These are phyloP conservation scores for Drosophila sucinea DNA, from an alignment of 1,140 invertebrate genomes.

Conservation along the genomic window DNA sequence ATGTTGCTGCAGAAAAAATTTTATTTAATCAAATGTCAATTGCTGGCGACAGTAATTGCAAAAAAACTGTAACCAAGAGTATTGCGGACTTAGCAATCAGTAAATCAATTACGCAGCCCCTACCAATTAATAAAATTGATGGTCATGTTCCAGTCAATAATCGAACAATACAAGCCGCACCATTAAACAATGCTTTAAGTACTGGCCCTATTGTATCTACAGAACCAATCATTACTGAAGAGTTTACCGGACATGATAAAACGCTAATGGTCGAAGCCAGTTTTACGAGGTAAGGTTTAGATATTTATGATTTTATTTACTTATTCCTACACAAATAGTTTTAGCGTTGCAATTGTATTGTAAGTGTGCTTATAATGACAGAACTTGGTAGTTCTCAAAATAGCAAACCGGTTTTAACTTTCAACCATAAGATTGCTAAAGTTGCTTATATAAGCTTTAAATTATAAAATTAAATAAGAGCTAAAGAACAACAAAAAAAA, in stretches of 20 bases:
- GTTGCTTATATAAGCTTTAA: too few species aligned
- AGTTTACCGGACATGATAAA: not conserved
- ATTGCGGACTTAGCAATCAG: not conserved
- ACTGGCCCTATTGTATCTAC: not conserved
- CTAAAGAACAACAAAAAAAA: too few species aligned
- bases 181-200: conserved; percentile 1
- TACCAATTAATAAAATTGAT: not conserved
- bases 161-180: not conserved
- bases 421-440: too few species aligned
- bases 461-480: too few species aligned
- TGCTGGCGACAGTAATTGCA: not conserved
- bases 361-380: too few species aligned
- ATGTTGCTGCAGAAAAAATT: not conserved
- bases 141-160: not conserved
- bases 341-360: too few species aligned
- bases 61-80: not conserved
- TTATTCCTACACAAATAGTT: not conserved
- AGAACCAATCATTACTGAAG: not conserved
- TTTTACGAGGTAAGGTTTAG: not conserved
- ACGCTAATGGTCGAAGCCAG: not conserved
- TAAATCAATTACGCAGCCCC: not conserved
- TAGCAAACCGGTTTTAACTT: too few species aligned
- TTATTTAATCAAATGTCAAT: too few species aligned
- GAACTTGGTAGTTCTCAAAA: too few species aligned
- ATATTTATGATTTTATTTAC: not conserved